Percentiles rank a stretch among this genome's conserved stretches.
Evolutionary conservation across 2,797 vertebrate species (phyloP).

Genomic region (Simalia tracyae): DNA sequence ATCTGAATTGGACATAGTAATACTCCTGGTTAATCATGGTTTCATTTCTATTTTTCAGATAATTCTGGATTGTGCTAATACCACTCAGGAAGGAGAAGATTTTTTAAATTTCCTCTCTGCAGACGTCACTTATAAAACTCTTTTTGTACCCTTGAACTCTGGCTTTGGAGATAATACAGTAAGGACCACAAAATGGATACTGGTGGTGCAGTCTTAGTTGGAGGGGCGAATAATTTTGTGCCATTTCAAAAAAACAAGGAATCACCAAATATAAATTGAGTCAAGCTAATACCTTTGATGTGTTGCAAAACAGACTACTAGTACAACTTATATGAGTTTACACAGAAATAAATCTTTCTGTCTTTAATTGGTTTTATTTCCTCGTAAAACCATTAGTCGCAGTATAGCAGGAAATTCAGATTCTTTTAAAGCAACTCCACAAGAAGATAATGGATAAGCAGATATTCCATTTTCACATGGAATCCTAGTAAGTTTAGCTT

Average conservation of each 20-base stretch:
- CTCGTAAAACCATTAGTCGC: not conserved
- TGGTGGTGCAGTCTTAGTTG: not conserved
- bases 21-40: not conserved
- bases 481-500: not conserved
- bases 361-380: not conserved
- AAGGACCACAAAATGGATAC: constrained; percentile 4
- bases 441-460: not conserved
- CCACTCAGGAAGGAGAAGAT: constrained; percentile 76
- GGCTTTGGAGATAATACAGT: constrained; percentile 87
- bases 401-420: too few relatives aligned
- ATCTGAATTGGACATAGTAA: not conserved
- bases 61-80: constrained; percentile 81
- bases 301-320: not conserved
- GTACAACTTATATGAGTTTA: not conserved
- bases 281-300: not conserved
- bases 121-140: constrained; percentile 79
- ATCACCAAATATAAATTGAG: not conserved
- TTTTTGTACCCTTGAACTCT: constrained; percentile 88
- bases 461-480: not conserved
- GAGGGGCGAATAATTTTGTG: not conserved
- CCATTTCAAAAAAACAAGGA: not conserved
- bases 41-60: constrained; percentile 69
- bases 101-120: constrained; percentile 83
- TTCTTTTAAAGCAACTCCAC: not conserved
- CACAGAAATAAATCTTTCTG: not conserved